phyloP scores from a whole-genome alignment of 1,140 invertebrate species.

The Frieseomelitta varia region DNA sequence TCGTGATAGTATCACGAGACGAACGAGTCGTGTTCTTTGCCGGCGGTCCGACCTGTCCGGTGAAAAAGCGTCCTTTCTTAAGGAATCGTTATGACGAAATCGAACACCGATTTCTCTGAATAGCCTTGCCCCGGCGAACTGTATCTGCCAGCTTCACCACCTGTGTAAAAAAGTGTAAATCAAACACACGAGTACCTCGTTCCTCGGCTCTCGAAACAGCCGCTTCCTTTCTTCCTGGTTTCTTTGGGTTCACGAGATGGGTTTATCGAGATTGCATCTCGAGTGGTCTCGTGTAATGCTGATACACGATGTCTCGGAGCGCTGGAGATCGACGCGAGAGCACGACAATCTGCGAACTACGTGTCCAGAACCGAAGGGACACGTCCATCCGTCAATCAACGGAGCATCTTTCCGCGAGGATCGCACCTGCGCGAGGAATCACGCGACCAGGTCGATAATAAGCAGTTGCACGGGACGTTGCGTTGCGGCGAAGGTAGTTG shows the following conservation, averaged over 20 bases:
- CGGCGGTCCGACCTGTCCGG: constrained; percentile 35
- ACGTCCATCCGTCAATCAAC: not conserved
- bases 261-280: not conserved
- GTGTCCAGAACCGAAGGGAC: not conserved
- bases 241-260: too few relatives aligned
- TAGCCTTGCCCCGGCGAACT: constrained; percentile 43
- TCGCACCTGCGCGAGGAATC: constrained; percentile 29
- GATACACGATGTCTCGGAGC: not conserved
- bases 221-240: not conserved
- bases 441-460: constrained; percentile 27
- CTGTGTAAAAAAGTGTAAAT: constrained; percentile 44
- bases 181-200: constrained; percentile 29
- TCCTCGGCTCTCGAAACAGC: not conserved
- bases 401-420: not conserved
- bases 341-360: not conserved
- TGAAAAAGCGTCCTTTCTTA: constrained; percentile 55
- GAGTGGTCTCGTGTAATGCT: not conserved
- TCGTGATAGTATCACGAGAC: not conserved
- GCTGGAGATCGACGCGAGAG: too few relatives aligned
- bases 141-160: constrained; percentile 47
- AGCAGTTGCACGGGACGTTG: not conserved
- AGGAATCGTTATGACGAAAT: too few relatives aligned
- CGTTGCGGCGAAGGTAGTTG: too few relatives aligned
- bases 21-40: not conserved
- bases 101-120: too few relatives aligned